Base-by-base conservation (phyloP, 2,888 invertebrate species). In the Chrysomela aeneicollis region DNA sequence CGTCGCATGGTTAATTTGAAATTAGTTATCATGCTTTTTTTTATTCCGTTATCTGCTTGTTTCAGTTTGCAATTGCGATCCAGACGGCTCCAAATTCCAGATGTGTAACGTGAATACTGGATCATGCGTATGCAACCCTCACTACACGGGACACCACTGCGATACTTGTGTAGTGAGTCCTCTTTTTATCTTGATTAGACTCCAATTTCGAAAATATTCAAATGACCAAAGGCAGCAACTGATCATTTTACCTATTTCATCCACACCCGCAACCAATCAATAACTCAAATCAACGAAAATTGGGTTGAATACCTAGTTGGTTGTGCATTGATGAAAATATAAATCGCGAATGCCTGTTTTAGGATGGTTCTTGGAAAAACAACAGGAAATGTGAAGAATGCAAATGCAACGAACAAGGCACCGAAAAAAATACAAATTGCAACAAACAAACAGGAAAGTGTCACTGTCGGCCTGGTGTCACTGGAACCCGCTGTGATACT, bases 11-110 rank as follows among this genome's bases (percentile, higher is more conserved):
- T 26, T 6, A 26, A 26, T 5, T 26, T 5, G 4, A 26, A 42
- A n/a, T 42, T 6, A 42, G 8, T 17, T 15, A 42, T n/a, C n/a
- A n/a, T n/a, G n/a, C n/a, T n/a, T n/a, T n/a, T n/a, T n/a, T 42
- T 12, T 49, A 1, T 53, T 37, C 22, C 15, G 5, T 35, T 35
- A 61, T 65, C 59, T 63, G 69, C 74, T 72, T 83, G 78, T 82
- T 90, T 1, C 87, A 95, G 95, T 93, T 59, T 97, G 97, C 80
- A 89, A 90, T 74, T 97, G 97, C 81, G 89, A 91, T 71, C 81
- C 83, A n/a, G 77, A 87, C 58, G 94, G 94, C 2, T 88, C 94
- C 2, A 85, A 87, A 72, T 86, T 89, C 69, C 85, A 86, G 66
- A 87, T 87, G 22, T 94, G 94, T 77, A 91, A 94, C 79, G 90